These are phyloP conservation scores for Sebastes trivittatus DNA, from an alignment of 2,797 vertebrate genomes.

Conservation along the genomic window DNA sequence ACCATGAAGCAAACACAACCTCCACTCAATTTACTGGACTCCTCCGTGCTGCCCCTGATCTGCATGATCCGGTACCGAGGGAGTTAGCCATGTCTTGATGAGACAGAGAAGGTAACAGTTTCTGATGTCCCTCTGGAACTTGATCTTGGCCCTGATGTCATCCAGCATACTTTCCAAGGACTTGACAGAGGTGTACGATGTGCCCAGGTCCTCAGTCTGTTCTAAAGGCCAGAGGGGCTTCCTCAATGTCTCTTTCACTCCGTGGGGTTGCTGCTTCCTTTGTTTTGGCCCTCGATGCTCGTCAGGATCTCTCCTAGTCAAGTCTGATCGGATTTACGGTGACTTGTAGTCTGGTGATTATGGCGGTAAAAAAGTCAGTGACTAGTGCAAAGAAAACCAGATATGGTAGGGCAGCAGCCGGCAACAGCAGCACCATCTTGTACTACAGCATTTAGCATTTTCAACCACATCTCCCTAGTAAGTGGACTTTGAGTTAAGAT, in stretches of 20 bases:
- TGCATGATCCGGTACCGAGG: neutral
- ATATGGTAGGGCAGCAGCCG: no score
- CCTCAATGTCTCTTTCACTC: neutral
- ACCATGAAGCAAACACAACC: neutral
- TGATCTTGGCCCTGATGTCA: neutral
- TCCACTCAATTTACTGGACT: neutral
- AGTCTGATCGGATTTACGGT: no score
- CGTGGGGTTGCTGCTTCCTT: neutral
- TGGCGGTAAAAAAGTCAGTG: no score
- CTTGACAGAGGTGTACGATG: neutral
- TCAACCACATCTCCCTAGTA: no score
- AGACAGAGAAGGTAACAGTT: neutral
- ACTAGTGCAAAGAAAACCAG: no score
- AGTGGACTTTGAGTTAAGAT: no score
- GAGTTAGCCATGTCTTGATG: neutral
- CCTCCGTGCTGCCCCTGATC: no score
- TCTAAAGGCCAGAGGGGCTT: neutral
- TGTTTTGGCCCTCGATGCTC: neutral
- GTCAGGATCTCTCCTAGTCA: neutral
- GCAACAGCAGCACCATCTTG: no score
- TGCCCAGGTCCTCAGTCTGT: neutral
- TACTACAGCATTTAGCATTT: no score
- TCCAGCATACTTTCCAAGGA: neutral
- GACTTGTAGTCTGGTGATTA: no score
- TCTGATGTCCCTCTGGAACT: neutral